Evolutionary conservation across 92 coral and sea anemone genomes (phyloP).

Genomic region (Umimayanthus chanpuru): DNA sequence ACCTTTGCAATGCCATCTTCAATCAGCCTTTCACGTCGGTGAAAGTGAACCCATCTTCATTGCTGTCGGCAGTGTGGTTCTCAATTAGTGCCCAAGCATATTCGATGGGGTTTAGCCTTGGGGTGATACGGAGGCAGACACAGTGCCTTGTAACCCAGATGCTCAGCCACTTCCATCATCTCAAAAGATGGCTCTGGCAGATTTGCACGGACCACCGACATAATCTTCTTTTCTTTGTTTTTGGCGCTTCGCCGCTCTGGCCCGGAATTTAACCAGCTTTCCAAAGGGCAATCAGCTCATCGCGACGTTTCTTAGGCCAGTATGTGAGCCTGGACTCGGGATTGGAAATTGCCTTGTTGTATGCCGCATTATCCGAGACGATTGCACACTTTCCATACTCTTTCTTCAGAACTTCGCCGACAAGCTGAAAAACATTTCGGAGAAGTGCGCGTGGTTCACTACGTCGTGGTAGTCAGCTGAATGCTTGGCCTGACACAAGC

Average conservation of each 20-base stretch:
- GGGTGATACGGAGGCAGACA: background rate
- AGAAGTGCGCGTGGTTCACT: background rate
- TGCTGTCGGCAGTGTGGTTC: background rate
- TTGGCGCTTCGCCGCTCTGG: background rate
- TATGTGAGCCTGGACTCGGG: slow-evolving; percentile 3
- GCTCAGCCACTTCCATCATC: background rate
- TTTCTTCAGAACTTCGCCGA: slow-evolving; percentile 3
- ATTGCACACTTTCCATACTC: background rate
- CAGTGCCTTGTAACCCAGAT: background rate
- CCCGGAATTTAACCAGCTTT: background rate
- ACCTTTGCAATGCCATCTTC: slow-evolving; percentile 4
- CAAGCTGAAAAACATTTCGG: background rate
- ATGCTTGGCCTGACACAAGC: too few relatives aligned
- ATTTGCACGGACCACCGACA: slow-evolving; percentile 6
- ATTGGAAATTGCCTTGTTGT: background rate
- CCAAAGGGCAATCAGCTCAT: background rate
- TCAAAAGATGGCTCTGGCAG: background rate
- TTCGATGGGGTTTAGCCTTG: slow-evolving; percentile 1
- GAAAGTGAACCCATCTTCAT: slow-evolving; percentile 5
- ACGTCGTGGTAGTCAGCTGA: too few relatives aligned
- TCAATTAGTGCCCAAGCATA: background rate
- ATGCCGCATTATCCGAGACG: slow-evolving; percentile 10
- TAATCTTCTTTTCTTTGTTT: background rate
- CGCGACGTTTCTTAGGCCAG: background rate
- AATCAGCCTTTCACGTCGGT: slow-evolving; percentile 15